Evolutionary conservation across 2,113 vertebrate genomes (phyloP).

Genomic region (Glareola pratincola): DNA sequence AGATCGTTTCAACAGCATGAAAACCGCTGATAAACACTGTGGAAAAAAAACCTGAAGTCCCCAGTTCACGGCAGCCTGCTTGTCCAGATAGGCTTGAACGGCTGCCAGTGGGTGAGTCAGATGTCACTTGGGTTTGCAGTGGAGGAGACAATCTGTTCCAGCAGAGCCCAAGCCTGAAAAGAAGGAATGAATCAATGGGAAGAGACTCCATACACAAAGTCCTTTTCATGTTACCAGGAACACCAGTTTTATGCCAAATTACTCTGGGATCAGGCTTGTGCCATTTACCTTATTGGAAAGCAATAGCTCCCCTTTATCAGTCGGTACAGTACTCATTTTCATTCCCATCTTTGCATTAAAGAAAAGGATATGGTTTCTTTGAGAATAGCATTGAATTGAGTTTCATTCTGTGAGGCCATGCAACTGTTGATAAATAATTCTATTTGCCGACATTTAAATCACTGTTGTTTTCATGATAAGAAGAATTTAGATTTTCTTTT

Average conservation of each 20-base stretch:
- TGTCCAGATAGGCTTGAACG: constrained; percentile 63
- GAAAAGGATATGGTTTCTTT: constrained; percentile 1
- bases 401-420: not conserved
- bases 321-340: constrained; percentile 47
- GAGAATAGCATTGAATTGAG: not conserved
- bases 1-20: constrained; percentile 60
- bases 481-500: constrained; percentile 11
- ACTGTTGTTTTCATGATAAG: not conserved
- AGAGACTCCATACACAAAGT: not conserved
- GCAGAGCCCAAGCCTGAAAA: constrained; percentile 14
- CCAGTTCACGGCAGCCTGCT: constrained; percentile 39
- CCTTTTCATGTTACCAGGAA: constrained; percentile 32
- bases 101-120: constrained; percentile 62
- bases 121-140: constrained; percentile 42
- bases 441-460: not conserved
- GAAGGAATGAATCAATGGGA: constrained; percentile 17
- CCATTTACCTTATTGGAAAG: constrained; percentile 59
- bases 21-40: constrained; percentile 59
- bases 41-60: constrained; percentile 16
- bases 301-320: constrained; percentile 50
- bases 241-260: constrained; percentile 31
- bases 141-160: constrained; percentile 48
- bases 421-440: constrained; percentile 38
- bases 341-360: constrained; percentile 40
- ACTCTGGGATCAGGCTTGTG: constrained; percentile 16